A percentile compares a stretch with the other conserved stretches of the same genome.
Conservation (phyloP, 2,888 invertebrate species). For the Mimachlamys varia region DNA sequence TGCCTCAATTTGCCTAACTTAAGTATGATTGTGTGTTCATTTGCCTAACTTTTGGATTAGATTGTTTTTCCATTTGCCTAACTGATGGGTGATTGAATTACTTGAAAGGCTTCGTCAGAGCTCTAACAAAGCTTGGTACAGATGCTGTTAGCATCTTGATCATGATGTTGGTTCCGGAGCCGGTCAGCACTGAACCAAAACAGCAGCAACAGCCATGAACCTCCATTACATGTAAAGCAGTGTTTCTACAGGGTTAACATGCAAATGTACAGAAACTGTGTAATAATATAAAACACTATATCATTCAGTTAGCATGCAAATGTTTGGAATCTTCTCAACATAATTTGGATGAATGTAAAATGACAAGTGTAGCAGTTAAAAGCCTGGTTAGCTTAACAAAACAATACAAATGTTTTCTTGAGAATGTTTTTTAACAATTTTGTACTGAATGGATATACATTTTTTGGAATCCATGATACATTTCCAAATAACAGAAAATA, state of each 20-base stretch:
- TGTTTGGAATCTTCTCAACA: not conserved
- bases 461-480: not conserved
- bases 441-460: not conserved
- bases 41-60: slow-evolving; percentile 18
- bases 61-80: slow-evolving; percentile 10
- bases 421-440: not conserved
- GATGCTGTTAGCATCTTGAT: slow-evolving; percentile 12
- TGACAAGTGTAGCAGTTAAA: not conserved
- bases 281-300: not conserved
- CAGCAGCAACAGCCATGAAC: not conserved
- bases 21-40: slow-evolving; percentile 11
- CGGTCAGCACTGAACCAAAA: not conserved
- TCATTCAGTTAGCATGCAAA: not conserved
- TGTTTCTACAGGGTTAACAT: not conserved
- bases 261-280: not conserved
- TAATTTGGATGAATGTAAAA: not conserved
- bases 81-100: slow-evolving; percentile 2
- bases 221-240: not conserved
- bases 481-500: not conserved
- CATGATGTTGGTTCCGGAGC: not conserved
- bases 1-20: not conserved
- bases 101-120: not conserved
- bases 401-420: not conserved
- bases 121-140: not conserved
- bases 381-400: not conserved